A percentile compares a stretch with the other conserved stretches of the same genome.
Conservation (phyloP, 2,888 invertebrate genomes). For the Campopleginae sp. region DNA sequence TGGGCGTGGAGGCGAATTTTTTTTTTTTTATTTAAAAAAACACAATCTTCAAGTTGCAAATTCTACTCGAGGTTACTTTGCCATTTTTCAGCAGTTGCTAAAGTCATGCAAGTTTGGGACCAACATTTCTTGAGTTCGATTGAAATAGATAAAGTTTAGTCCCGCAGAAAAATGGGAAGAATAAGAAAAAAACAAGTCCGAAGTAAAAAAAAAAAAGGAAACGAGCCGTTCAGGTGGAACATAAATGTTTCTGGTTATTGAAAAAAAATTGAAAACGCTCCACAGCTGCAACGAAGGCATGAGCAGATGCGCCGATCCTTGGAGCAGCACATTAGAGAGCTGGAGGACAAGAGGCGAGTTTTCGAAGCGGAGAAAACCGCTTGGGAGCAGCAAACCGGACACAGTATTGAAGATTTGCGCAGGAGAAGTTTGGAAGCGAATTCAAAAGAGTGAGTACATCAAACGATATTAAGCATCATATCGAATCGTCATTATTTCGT, state of each 20-base stretch:
- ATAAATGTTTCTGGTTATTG: no score
- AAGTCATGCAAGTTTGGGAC: no score
- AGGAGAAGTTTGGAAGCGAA: conserved; percentile 95
- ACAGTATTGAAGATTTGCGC: conserved; percentile 95
- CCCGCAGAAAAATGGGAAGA: no score
- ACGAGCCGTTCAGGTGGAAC: neutral
- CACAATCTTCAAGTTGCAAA: no score
- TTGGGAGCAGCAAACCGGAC: conserved; percentile 96
- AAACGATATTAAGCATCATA: conserved; percentile 27
- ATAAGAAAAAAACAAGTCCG: neutral
- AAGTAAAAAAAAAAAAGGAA: neutral
- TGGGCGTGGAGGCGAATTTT: neutral
- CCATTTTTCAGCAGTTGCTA: no score
- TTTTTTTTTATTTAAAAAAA: neutral
- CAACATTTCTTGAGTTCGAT: no score
- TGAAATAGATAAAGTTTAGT: no score
- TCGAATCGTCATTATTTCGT: conserved; percentile 53
- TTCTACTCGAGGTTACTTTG: no score
- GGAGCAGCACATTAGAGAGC: conserved; percentile 95
- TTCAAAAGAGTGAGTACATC: conserved; percentile 91
- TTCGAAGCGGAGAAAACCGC: conserved; percentile 93
- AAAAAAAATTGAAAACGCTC: neutral
- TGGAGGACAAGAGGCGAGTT: conserved; percentile 94
- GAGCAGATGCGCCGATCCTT: conserved; percentile 92
- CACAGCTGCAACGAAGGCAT: conserved; percentile 92